A percentile compares a stretch with the other conserved stretches of the same genome.
Conservation (phyloP, 2,113 vertebrate species). For the Pseudorectes ferrugineus region DNA sequence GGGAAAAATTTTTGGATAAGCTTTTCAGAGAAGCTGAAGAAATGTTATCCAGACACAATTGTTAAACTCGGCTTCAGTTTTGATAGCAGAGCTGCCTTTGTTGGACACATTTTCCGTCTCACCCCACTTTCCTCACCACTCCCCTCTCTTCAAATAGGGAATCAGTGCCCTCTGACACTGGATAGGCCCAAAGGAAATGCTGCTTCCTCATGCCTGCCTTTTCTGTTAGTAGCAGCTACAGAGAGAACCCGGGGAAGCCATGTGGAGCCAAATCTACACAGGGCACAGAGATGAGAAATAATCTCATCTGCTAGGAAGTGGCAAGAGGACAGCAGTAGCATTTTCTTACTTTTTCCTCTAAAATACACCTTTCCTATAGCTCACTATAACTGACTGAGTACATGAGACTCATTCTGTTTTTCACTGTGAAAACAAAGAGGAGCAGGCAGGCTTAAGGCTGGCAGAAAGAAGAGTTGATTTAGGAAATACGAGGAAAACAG, state of each 20-base stretch:
- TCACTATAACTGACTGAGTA: background rate
- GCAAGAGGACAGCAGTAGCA: background rate
- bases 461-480: background rate
- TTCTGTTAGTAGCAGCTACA: background rate
- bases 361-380: background rate
- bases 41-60: background rate
- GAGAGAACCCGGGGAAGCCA: background rate
- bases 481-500: background rate
- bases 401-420: background rate
- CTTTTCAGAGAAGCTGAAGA: background rate
- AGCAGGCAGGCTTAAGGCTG: background rate
- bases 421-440: background rate
- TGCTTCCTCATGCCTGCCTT: background rate
- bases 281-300: background rate
- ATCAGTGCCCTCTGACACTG: background rate
- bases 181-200: background rate
- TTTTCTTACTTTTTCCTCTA: background rate
- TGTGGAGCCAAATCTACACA: background rate
- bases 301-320: background rate
- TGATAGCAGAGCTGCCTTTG: background rate
- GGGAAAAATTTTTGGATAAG: background rate
- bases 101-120: fast-evolving
- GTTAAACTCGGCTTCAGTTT: background rate
- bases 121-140: background rate
- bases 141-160: background rate